Conservation (phyloP, 2,888 invertebrate species). For the Trissolcus brochymenae region DNA sequence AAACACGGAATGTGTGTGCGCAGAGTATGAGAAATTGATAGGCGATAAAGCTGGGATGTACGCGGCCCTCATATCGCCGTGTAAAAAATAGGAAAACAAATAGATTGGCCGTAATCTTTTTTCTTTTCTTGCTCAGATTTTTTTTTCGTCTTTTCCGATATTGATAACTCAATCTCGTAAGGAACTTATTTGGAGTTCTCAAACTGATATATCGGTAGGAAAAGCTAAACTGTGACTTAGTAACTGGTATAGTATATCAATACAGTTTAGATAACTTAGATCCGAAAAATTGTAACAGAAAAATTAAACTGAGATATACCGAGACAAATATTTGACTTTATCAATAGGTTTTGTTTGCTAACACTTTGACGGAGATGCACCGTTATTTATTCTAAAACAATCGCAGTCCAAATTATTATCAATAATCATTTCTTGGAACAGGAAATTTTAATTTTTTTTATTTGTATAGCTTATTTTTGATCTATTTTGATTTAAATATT, state of each 20-base stretch:
- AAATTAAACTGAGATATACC: constrained; percentile 10
- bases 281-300: constrained; percentile 24
- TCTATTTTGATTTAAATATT: not conserved
- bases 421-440: not conserved
- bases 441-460: not conserved
- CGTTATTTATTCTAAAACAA: constrained; percentile 3
- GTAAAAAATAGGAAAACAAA: constrained; percentile 2
- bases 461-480: not conserved
- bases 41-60: not conserved
- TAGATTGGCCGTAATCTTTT: not conserved
- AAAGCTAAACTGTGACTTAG: constrained; percentile 16
- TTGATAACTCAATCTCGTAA: constrained; percentile 10
- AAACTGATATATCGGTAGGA: constrained; percentile 17
- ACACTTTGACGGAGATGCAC: not conserved
- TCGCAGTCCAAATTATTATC: not conserved
- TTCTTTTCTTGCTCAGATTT: not conserved
- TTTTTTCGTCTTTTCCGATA: not conserved
- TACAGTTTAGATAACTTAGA: constrained; percentile 22
- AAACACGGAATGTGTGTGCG: too few relatives aligned
- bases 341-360: constrained; percentile 12
- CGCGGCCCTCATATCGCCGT: not conserved
- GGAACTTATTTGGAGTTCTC: constrained; percentile 24
- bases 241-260: constrained; percentile 13
- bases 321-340: constrained; percentile 25
- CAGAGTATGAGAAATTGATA: not conserved